Evolutionary conservation across 2,888 invertebrate species (phyloP), one percentile per base, ranked within the genome.

Genomic region (Meteorus cinctellus): DNA sequence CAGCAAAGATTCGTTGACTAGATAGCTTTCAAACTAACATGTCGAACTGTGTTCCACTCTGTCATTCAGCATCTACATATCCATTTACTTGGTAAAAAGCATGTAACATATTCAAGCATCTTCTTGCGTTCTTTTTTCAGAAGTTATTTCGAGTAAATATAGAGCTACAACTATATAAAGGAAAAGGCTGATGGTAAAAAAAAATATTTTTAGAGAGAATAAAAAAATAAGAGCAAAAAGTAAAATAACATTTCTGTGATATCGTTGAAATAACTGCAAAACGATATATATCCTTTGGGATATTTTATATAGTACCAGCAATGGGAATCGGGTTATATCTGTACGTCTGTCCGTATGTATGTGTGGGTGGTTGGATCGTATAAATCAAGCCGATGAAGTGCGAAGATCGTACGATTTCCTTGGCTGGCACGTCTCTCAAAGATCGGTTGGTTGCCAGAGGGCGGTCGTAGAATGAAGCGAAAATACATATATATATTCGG

Each of bases 311-410:
- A 68, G 48, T 8, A 68, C 14, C 6, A 34, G 31, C 36, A 31
- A 70, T 51, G 51, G 27, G 48, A 48, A 41, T 45, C 48, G 34
- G 29, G 62, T 45, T 29, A 63, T 63, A 63, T 51, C 45, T 63
- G 62, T 29, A 16, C 27, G 29, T 72, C 27, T 29, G 12, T 24
- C 45, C 41, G 10, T 8, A 12, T 24, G 48, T 63, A 27, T 48
- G 48, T 48, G 14, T 4, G 16, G 3, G n/a, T 4, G 27, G 16
- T 51, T 55, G 31, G 63, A 29, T 41, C 77, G 75, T 77, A 77
- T 80, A 80, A 81, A 80, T 81, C 80, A 80, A 72, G 76, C 75
- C 80, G 78, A 80, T 81, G 79, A 80, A 81, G 80, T 81, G 81
- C 78, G 79, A 81, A 81, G 79, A 80, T 80, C 79, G 78, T 79